Evolutionary conservation across 2,888 invertebrate species (phyloP), one percentile per base, ranked within the genome.

Genomic region (Agrilus biguttatus): DNA sequence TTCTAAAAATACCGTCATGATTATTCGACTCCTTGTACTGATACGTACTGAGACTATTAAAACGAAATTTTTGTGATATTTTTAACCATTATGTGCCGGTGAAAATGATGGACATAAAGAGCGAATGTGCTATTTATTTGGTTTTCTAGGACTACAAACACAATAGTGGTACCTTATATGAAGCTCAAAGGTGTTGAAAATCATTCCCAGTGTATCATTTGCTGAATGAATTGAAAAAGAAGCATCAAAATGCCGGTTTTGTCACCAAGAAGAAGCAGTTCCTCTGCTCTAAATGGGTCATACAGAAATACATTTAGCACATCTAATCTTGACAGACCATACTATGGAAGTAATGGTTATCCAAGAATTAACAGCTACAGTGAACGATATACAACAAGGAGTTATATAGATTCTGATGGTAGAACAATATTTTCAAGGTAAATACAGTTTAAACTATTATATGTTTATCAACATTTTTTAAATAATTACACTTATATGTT

Each of bases 371-470:
- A 50, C 40, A 55, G 68, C 28, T 73, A 71, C 52, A 74, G 73
- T 32, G 75, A 75, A 8, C 57, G 76, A 36, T 72, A 69, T 2
- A 60, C 74, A 35, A 69, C 73, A 49, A 65, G 75, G 33, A 72
- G 71, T 1, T 74, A 72, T 0, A 69, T 72, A 0, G 65, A 76
- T 45, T 66, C 71, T 32, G 75, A 76, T 47, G 74, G 74, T 36
- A 64, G 72, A 28, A 69, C 72, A 52, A 61, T 69, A 0, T 62
- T 67, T 46, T 55, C 61, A 36, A 63, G 65, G 64, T 62, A 48
- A 49, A 45, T 47, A 33, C 6, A n/a, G 17, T 36, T 17, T 17
- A 17, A 17, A 17, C 17, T 17, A 2, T 17, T 3, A 17, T 17
- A 3, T 17, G 17, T 17, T 17, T 17, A 4, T 17, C 3, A 17